Percentiles rank a stretch among this genome's conserved stretches.
These are phyloP conservation scores for Clarias laeviceps DNA, from an alignment of 2,797 vertebrate species.

Conservation along the genomic window DNA sequence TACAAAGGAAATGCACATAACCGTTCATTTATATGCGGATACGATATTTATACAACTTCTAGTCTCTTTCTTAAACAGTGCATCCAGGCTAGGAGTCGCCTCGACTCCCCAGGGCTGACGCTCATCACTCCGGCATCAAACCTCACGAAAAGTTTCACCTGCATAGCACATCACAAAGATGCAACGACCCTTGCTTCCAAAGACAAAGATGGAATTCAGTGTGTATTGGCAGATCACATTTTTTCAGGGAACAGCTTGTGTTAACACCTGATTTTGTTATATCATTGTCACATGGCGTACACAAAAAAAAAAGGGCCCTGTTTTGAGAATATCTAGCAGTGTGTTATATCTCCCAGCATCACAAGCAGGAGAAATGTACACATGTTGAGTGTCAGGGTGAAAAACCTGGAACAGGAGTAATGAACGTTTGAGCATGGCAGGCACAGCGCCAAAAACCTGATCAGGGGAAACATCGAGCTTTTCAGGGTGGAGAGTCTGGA, in stretches of 20 bases:
- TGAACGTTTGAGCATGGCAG: slow-evolving; percentile 61
- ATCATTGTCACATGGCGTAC: neutral
- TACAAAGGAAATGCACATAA: neutral
- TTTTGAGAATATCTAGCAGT: slow-evolving; percentile 63
- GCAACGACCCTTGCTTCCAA: neutral
- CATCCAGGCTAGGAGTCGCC: neutral
- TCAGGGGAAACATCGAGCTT: slow-evolving; percentile 60
- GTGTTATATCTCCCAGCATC: slow-evolving; percentile 63
- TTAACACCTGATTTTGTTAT: neutral
- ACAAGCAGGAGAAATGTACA: slow-evolving; percentile 59
- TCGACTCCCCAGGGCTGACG: neutral
- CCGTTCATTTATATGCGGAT: neutral
- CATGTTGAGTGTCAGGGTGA: slow-evolving; percentile 41
- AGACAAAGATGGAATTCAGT: slow-evolving; percentile 2
- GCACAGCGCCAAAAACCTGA: slow-evolving; percentile 58
- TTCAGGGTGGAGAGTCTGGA: slow-evolving; percentile 39
- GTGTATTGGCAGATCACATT: neutral
- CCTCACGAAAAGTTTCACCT: slow-evolving; percentile 3
- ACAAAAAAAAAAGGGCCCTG: neutral
- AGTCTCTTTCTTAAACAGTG: neutral
- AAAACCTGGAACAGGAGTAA: slow-evolving; percentile 48
- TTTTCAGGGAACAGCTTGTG: neutral
- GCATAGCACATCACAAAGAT: neutral
- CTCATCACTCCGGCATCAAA: neutral
- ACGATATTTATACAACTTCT: neutral